Conservation (phyloP, 2,797 vertebrate genomes). For the Remorina albescens region DNA sequence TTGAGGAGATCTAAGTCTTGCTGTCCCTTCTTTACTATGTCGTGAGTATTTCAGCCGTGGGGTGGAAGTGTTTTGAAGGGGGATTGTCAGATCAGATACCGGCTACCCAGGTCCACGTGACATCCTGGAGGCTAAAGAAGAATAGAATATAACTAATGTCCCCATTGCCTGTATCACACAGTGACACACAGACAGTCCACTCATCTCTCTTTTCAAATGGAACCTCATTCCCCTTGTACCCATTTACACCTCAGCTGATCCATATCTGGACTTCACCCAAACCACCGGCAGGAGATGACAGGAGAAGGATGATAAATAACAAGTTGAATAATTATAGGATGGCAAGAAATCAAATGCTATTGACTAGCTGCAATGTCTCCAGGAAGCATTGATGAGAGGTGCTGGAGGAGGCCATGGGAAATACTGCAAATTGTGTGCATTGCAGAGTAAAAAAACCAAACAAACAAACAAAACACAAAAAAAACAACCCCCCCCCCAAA, state of each 20-base stretch:
- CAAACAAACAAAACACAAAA: constrained; percentile 45
- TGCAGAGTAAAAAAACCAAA: constrained; percentile 33
- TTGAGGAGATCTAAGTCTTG: constrained; percentile 52
- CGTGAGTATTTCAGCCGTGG: constrained; percentile 66
- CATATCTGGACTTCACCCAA: constrained; percentile 77
- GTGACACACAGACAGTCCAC: constrained; percentile 60
- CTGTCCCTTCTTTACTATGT: constrained; percentile 59
- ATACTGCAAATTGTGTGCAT: constrained; percentile 65
- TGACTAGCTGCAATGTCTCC: constrained; percentile 63
- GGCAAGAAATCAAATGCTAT: constrained; percentile 70
- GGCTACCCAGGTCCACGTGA: constrained; percentile 72
- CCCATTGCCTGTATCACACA: constrained; percentile 58
- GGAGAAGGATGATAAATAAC: constrained; percentile 59
- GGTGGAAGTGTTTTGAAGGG: constrained; percentile 75
- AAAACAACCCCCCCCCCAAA: constrained; percentile 51
- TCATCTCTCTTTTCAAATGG: constrained; percentile 67
- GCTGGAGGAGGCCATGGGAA: constrained; percentile 66
- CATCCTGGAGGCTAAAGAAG: constrained; percentile 68
- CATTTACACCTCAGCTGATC: constrained; percentile 77
- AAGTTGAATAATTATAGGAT: constrained; percentile 67
- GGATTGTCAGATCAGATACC: constrained; percentile 80
- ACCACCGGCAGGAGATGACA: constrained; percentile 52
- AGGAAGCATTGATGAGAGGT: constrained; percentile 62
- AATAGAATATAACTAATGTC: constrained; percentile 73
- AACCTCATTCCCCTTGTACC: constrained; percentile 60